Evolutionary conservation across 2,113 vertebrate genomes (phyloP), one percentile per base, ranked within the genome.

Genomic region (Oryzias melastigma): DNA sequence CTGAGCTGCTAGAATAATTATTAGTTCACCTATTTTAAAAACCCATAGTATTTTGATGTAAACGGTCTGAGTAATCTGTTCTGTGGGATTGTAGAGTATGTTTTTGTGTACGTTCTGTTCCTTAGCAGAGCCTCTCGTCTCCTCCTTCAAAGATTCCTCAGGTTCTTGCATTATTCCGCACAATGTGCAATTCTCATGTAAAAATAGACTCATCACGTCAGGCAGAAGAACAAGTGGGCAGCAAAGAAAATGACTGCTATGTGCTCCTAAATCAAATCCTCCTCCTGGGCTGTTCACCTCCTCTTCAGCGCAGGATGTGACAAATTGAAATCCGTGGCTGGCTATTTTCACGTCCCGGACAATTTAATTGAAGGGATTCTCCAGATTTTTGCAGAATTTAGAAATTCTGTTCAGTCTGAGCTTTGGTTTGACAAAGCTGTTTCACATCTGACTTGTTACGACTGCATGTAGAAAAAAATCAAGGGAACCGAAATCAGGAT

Each of bases 81-180:
- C 35, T 35, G 2, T 12, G 12, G 35, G 10, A 29, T 29, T 7
- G 27, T 29, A 2, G 12, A 12, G 35, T 35, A 3, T 12, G 35
- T 35, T 35, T 35, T 35, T 27, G 42, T 17, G 12, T 46, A n/a
- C 60, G 40, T 65, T 40, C 0, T 16, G 18, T 5, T 1, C 13
- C 40, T 3, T 10, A 57, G 15, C 4, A 10, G 15, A 13, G 19
- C 40, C 17, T 19, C 14, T 60, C 44, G 40, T 61, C 25, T 35
- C 29, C 25, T 24, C 27, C n/a, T 18, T 47, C 29, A 14, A 57
- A 44, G 22, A 15, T 51, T 13, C 14, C 20, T 1, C 16, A 20
- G 4, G 44, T 10, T 22, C 35, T 65, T 16, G 44, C 44, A 53
- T 58, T 52, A 35, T 47, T 46, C 41, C 19, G n/a, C 50, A 51